A percentile compares a stretch with the other conserved stretches of the same genome.
phyloP scores from a whole-genome alignment of 1,140 invertebrate species.

The Saxidomus purpurata region DNA sequence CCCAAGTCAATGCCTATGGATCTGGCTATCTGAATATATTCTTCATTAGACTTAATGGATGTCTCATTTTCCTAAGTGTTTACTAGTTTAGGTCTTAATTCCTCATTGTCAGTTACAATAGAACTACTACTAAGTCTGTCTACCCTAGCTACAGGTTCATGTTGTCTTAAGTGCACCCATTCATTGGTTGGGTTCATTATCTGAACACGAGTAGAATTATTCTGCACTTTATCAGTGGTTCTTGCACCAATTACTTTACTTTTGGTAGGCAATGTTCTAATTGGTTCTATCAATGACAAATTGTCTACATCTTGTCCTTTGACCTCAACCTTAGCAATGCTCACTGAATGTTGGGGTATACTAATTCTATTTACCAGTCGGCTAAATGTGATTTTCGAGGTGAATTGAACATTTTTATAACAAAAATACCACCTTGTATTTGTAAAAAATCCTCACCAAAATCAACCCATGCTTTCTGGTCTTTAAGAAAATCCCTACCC shows the following conservation, averaged over 20 bases:
- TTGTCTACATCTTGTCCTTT: background rate
- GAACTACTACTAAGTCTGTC: background rate
- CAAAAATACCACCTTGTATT: constrained; percentile 29
- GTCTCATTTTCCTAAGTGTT: background rate
- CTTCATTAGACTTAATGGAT: background rate
- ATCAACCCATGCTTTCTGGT: constrained; percentile 36
- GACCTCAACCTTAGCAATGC: background rate
- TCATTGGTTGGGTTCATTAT: constrained; percentile 34
- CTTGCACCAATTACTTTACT: constrained; percentile 8
- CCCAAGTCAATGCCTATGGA: constrained; percentile 7
- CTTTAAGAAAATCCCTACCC: constrained; percentile 24
- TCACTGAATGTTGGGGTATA: background rate
- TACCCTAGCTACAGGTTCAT: constrained; percentile 46
- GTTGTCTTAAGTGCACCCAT: constrained; percentile 29
- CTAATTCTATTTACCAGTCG: constrained; percentile 8
- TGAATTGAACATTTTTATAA: background rate
- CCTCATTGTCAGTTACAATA: background rate
- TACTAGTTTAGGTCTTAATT: background rate
- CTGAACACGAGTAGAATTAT: background rate
- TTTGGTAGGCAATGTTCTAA: constrained; percentile 32
- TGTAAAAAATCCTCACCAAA: constrained; percentile 20
- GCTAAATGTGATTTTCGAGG: background rate
- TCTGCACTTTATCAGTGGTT: background rate
- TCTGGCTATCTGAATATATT: constrained; percentile 29
- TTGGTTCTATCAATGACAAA: constrained; percentile 34